phyloP scores from a whole-genome alignment of 2,797 vertebrate species.

The Eulemur mongoz region DNA sequence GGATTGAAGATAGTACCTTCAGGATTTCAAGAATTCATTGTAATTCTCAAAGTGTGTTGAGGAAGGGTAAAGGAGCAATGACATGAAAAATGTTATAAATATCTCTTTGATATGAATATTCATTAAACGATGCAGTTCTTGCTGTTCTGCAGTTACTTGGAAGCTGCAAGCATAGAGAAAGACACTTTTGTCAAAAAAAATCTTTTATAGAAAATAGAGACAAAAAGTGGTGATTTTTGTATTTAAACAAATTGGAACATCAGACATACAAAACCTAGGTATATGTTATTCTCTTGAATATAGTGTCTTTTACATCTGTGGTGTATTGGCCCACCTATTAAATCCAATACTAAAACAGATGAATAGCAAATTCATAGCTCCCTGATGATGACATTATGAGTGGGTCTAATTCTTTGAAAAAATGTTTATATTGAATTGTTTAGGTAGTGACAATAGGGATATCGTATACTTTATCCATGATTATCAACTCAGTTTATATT shows the following conservation, averaged over 20 bases:
- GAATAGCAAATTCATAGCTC: neutral
- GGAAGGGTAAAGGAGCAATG: constrained; percentile 75
- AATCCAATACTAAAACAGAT: constrained; percentile 21
- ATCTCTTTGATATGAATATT: constrained; percentile 77
- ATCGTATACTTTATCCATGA: neutral
- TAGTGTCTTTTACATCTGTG: neutral
- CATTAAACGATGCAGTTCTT: constrained; percentile 69
- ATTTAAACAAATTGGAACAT: constrained; percentile 9
- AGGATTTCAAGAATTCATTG: constrained; percentile 61
- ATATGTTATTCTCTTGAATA: neutral
- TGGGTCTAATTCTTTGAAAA: constrained; percentile 12
- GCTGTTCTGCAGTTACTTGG: neutral
- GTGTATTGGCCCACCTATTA: neutral
- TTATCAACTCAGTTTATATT: constrained; percentile 4
- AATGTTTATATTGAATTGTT: constrained; percentile 26
- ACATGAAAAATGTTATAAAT: constrained; percentile 74
- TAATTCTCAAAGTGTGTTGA: constrained; percentile 66
- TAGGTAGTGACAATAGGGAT: neutral
- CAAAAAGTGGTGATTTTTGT: constrained; percentile 21
- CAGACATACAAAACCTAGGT: neutral
- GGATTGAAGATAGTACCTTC: constrained; percentile 74
- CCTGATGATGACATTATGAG: neutral
- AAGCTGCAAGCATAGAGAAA: constrained; percentile 37
- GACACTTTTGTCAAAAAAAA: neutral
- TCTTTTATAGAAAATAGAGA: constrained; percentile 30